Conservation (phyloP, 1,140 invertebrate species). For the Melitaea cinxia region DNA sequence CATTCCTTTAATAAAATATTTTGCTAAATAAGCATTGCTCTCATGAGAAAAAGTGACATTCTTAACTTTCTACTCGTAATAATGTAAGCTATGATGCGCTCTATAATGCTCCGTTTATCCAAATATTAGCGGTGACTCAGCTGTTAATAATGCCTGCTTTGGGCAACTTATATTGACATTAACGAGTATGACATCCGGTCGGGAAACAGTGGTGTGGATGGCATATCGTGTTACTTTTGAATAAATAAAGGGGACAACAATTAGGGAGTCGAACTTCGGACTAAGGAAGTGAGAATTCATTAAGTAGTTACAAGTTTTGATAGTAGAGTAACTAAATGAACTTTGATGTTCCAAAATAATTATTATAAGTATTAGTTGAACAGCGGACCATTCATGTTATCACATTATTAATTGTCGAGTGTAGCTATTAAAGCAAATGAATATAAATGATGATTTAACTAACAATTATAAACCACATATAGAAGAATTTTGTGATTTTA, state of each 20-base stretch:
- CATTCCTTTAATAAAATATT: no score
- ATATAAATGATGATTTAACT: no score
- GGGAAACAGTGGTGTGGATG: constrained; percentile 59
- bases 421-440: no score
- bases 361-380: no score
- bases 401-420: no score
- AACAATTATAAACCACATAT: no score
- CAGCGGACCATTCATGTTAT: no score
- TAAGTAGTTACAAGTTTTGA: constrained; percentile 30
- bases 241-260: constrained; percentile 74
- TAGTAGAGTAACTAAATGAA: background rate
- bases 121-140: constrained; percentile 54
- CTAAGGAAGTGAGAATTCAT: constrained; percentile 61
- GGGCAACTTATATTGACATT: constrained; percentile 72
- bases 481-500: no score
- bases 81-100: constrained; percentile 1
- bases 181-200: constrained; percentile 69
- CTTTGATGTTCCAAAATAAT: no score
- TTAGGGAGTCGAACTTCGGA: constrained; percentile 55
- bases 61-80: constrained; percentile 4
- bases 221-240: constrained; percentile 69
- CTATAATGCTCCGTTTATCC: constrained; percentile 1
- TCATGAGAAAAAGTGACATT: background rate
- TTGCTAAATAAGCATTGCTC: no score
- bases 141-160: constrained; percentile 71